Conservation (phyloP, 2,797 vertebrate species). For the Pitangus sulphuratus region DNA sequence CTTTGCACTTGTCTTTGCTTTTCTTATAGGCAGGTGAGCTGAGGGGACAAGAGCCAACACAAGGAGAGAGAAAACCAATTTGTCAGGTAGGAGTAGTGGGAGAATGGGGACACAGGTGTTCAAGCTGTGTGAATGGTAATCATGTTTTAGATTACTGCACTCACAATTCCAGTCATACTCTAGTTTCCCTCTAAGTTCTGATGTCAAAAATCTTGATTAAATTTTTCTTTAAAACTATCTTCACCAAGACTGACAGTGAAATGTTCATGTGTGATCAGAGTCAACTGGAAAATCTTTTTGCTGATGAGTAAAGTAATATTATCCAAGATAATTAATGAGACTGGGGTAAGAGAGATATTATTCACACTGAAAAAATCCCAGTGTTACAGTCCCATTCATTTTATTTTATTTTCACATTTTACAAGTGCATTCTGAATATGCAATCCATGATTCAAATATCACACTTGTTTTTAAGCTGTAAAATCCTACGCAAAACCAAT, state of each 20-base stretch:
- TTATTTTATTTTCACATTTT: background rate
- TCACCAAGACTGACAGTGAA: background rate
- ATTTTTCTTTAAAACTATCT: background rate
- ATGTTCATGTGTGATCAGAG: background rate
- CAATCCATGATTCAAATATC: background rate
- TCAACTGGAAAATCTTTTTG: background rate
- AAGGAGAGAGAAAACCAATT: background rate
- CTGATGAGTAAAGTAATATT: background rate
- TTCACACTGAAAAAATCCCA: background rate
- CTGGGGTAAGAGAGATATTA: background rate
- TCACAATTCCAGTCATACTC: background rate
- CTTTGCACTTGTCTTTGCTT: background rate
- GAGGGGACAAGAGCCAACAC: background rate
- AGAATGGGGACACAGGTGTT: fast-evolving
- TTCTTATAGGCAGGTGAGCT: background rate
- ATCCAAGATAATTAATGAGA: background rate
- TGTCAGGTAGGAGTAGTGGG: background rate
- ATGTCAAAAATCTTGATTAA: background rate
- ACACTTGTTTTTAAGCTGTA: background rate
- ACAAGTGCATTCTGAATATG: background rate
- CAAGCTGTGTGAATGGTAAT: background rate
- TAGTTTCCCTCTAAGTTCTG: background rate
- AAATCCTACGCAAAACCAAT: background rate
- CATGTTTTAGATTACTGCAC: background rate
- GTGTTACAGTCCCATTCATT: background rate